phyloP scores from a whole-genome alignment of 1,140 invertebrate species.

The Thereuonema tuberculata region DNA sequence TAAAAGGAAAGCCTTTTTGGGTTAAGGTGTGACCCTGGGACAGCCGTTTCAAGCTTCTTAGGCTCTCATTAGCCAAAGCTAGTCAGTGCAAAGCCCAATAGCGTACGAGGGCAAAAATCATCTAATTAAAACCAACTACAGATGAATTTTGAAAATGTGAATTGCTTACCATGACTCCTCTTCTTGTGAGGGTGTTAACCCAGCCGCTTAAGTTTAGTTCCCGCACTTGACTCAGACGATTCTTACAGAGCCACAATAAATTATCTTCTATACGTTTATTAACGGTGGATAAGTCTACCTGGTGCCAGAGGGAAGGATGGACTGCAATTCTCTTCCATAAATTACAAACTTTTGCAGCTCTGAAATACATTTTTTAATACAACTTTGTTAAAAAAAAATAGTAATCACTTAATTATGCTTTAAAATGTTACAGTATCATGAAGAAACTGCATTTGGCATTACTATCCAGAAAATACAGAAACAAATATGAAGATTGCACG shows the following conservation, averaged over 20 bases:
- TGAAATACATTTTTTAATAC: not conserved
- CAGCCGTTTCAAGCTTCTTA: no score
- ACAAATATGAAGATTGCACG: no score
- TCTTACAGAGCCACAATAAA: conserved; percentile 47
- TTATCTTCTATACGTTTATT: conserved; percentile 53
- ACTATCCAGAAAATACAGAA: no score
- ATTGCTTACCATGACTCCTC: not conserved
- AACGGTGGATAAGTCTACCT: conserved; percentile 52
- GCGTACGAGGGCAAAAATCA: no score
- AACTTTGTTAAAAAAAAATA: conserved; percentile 1
- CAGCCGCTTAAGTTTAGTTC: conserved; percentile 35
- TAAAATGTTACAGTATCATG: not conserved
- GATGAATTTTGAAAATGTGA: no score
- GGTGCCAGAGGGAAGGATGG: conserved; percentile 52
- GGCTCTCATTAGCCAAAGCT: no score
- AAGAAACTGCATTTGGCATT: not conserved
- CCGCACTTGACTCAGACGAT: conserved; percentile 48
- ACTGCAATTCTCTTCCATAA: conserved; percentile 54
- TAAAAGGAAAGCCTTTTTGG: no score
- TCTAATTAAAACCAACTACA: no score
- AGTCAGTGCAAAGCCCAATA: no score
- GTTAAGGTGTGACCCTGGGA: no score
- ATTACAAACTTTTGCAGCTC: conserved; percentile 44
- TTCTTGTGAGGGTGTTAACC: not conserved
- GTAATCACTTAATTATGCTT: not conserved